phyloP scores from a whole-genome alignment of 2,113 vertebrate genomes.

The Malurus cyaneus region DNA sequence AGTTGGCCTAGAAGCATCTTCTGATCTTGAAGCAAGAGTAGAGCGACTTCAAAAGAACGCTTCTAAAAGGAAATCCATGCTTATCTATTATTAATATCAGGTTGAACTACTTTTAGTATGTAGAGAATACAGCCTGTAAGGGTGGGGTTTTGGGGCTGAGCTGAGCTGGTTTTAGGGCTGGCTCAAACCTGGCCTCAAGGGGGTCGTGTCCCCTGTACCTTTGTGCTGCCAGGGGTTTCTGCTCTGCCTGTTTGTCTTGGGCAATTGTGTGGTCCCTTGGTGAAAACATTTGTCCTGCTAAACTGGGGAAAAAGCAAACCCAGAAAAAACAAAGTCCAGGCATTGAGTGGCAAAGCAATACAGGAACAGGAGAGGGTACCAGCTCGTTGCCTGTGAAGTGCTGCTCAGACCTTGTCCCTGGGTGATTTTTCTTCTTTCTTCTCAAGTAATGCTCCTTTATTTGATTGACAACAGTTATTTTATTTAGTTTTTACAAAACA shows the following conservation, averaged over 20 bases:
- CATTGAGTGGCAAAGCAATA: background rate
- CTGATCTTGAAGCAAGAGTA: slow-evolving; percentile 24
- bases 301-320: background rate
- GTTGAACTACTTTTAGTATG: slow-evolving; percentile 57
- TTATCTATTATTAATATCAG: slow-evolving; percentile 54
- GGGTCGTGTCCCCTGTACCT: background rate
- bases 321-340: background rate
- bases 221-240: background rate
- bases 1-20: slow-evolving; percentile 48
- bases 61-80: slow-evolving; percentile 8
- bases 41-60: slow-evolving; percentile 41
- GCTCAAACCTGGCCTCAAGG: background rate
- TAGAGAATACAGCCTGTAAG: background rate
- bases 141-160: background rate
- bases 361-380: rapidly evolving
- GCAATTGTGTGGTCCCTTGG: background rate
- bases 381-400: background rate
- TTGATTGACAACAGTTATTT: background rate
- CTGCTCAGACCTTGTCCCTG: background rate
- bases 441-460: background rate
- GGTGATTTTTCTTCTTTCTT: background rate
- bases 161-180: background rate
- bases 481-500: background rate
- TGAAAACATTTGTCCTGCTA: background rate
- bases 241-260: background rate